These are phyloP conservation scores for Drosophila barbarae DNA, from an alignment of 2,888 invertebrate genomes.

Conservation along the genomic window DNA sequence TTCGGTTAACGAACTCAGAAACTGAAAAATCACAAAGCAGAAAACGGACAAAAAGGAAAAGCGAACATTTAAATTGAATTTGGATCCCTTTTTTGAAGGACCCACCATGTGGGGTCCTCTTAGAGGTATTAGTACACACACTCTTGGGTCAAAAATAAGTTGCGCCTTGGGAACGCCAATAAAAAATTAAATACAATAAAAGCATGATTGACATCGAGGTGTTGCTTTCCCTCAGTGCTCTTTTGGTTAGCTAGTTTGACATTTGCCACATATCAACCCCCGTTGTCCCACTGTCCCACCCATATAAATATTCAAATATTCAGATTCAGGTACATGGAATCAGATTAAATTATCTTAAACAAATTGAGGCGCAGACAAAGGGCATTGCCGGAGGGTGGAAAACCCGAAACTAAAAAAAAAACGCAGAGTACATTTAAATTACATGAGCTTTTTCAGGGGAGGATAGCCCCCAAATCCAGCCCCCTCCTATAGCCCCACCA, in stretches of 20 bases:
- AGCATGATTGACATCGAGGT: conserved; percentile 43
- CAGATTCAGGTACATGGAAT: conserved; percentile 74
- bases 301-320: conserved; percentile 73
- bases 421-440: conserved; percentile 34
- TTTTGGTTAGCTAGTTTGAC: conserved; percentile 8
- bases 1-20: conserved; percentile 49
- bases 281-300: conserved; percentile 18
- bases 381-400: conserved; percentile 32
- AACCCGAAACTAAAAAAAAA: conserved; percentile 31
- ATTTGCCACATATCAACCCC: conserved; percentile 39
- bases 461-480: not conserved
- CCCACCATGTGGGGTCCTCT: conserved; percentile 20
- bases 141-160: conserved; percentile 29
- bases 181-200: conserved; percentile 23
- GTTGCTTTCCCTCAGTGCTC: conserved; percentile 18
- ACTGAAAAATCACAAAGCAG: conserved; percentile 1
- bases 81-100: conserved; percentile 71
- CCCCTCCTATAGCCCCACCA: conserved; percentile 27
- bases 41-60: conserved; percentile 37
- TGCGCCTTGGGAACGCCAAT: conserved; percentile 25
- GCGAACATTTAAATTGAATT: conserved; percentile 77
- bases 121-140: not conserved
- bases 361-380: conserved; percentile 70
- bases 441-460: conserved; percentile 9
- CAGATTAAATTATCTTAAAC: conserved; percentile 74